These are phyloP conservation scores for Keiferia lycopersicella DNA, from an alignment of 2,888 invertebrate genomes.

Conservation along the genomic window DNA sequence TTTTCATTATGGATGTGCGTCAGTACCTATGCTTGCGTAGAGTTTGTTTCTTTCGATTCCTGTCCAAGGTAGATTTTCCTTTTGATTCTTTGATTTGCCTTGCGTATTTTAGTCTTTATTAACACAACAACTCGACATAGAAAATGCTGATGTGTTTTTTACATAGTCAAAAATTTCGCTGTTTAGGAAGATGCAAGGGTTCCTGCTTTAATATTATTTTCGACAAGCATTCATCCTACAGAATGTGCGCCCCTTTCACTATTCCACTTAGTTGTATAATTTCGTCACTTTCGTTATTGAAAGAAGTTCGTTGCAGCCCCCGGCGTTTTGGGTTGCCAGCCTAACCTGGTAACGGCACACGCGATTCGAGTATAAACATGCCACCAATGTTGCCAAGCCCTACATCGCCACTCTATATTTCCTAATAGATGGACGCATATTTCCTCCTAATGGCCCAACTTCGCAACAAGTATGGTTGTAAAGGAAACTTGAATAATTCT, in stretches of 20 bases:
- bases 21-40: too few species aligned
- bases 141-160: neutral
- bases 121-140: neutral
- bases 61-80: too few species aligned
- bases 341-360: slow-evolving; percentile 37
- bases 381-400: slow-evolving; percentile 48
- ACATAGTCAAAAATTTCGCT: too few species aligned
- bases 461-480: slow-evolving; percentile 52
- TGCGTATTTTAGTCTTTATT: too few species aligned
- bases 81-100: neutral
- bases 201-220: neutral
- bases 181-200: neutral
- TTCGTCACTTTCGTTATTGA: slow-evolving; percentile 1
- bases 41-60: neutral
- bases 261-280: neutral
- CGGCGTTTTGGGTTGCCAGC: neutral
- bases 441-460: slow-evolving; percentile 75
- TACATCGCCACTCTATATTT: slow-evolving; percentile 59
- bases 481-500: slow-evolving; percentile 55
- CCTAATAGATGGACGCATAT: slow-evolving; percentile 74
- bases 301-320: neutral
- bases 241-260: neutral
- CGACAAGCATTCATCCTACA: neutral
- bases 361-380: slow-evolving; percentile 68
- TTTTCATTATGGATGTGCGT: neutral